Evolutionary conservation across 2,888 invertebrate species (phyloP), one percentile per base, ranked within the genome.

Genomic region (Elmis aenea): DNA sequence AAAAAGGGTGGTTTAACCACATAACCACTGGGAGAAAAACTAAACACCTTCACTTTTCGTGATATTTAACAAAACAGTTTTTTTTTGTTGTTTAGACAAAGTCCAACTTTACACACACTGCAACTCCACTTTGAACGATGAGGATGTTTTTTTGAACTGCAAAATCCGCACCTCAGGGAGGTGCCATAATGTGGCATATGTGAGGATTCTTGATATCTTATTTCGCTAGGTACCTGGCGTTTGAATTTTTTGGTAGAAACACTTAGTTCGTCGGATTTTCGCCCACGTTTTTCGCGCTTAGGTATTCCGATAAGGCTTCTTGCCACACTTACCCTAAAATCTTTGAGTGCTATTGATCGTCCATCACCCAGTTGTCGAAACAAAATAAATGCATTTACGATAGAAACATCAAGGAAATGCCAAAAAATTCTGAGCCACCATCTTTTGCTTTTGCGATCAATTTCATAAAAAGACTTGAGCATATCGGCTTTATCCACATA

Each of bases 401-500:
- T 26, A n/a, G 16, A 29, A 13, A 29, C 33, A 28, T 42, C 38
- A 9, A 42, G n/a, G 26, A 42, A 42, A 14, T 42, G 32, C 15
- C 28, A 16, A 18, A 38, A 30, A 16, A 48, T 44, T 11, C 40
- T 39, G 38, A 44, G 33, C 18, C 18, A 18, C 18, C 18, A 18
- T 6, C 44, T 42, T 29, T 42, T 38, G 13, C 24, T 36, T 10
- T 42, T 42, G 13, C 37, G 29, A 32, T 50, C 39, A 11, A 45
- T 22, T 30, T 35, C 42, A 16, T 50, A 48, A 14, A 18, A 31
- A 5, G 16, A 25, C 33, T 46, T 48, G 26, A 46, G 15, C 35
- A 40, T 34, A 26, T 47, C 47, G n/a, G 36, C 23, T 42, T 44
- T 43, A 37, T 47, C 42, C 1, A 50, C 48, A 13, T 31, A 26